Evolutionary conservation across 2,888 invertebrate genomes (phyloP).

Genomic region (Zygogramma bicolorata): DNA sequence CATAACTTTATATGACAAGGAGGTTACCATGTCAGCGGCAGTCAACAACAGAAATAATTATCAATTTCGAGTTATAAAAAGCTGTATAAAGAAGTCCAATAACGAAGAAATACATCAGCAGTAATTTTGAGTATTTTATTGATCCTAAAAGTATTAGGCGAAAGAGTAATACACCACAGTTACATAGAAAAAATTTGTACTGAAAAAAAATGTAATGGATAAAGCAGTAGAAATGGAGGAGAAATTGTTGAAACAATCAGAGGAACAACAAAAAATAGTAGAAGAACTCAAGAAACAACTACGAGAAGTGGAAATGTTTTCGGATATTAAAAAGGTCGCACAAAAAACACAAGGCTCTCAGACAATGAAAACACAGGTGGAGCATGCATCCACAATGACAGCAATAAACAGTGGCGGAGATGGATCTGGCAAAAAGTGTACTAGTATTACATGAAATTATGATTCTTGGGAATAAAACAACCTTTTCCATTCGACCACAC

Average conservation of each 20-base stretch:
- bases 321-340: not conserved
- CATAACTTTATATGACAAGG: too few species aligned
- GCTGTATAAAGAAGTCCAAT: too few species aligned
- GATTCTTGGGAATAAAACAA: too few species aligned
- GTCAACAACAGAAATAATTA: too few species aligned
- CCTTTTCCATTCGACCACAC: too few species aligned
- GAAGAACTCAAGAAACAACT: not conserved
- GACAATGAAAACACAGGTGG: not conserved
- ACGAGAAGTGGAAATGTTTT: not conserved
- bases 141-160: too few species aligned
- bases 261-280: not conserved
- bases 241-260: not conserved
- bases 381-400: not conserved
- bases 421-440: not conserved
- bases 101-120: too few species aligned
- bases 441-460: too few species aligned
- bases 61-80: too few species aligned
- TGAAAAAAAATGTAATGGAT: not conserved
- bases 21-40: too few species aligned
- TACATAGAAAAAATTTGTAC: not conserved
- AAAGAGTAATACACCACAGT: too few species aligned
- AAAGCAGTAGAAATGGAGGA: not conserved
- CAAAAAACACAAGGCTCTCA: not conserved
- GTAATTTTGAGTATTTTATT: too few species aligned
- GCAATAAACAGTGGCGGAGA: not conserved